Evolutionary conservation across 92 coral and sea anemone species (phyloP).

Genomic region (Virgularia gustaviana): DNA sequence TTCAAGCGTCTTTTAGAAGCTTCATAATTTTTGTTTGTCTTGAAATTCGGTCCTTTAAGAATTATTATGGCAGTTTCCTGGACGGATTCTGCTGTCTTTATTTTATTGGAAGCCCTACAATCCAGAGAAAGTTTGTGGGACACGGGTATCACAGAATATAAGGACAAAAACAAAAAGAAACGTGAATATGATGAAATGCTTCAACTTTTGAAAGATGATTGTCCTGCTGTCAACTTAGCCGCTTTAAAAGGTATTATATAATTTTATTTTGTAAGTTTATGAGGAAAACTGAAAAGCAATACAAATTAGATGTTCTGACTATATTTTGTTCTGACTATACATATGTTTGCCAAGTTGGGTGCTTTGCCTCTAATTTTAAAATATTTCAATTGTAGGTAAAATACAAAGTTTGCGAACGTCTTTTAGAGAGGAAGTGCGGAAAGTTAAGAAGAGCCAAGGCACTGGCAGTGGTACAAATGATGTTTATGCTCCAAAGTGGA

Average conservation of each 20-base stretch:
- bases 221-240: slow-evolving; percentile 22
- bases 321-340: no score
- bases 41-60: no score
- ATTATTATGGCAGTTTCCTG: neutral
- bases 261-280: no score
- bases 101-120: neutral
- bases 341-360: no score
- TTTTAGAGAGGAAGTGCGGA: slow-evolving; percentile 57
- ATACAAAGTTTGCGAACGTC: slow-evolving; percentile 59
- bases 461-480: slow-evolving; percentile 60
- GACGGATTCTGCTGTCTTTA: slow-evolving; percentile 4
- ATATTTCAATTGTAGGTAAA: slow-evolving; percentile 38
- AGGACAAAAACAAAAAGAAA: slow-evolving; percentile 16
- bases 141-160: neutral
- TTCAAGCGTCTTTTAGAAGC: no score
- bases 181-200: slow-evolving; percentile 14
- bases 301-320: no score
- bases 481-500: slow-evolving; percentile 50
- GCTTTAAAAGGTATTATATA: neutral
- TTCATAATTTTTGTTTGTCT: no score
- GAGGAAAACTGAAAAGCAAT: no score
- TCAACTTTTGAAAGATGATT: slow-evolving; percentile 6
- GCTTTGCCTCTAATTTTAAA: no score
- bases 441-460: slow-evolving; percentile 50
- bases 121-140: slow-evolving; percentile 25